These are phyloP conservation scores for Sciurus carolinensis DNA, from an alignment of 2,797 vertebrate genomes.

Conservation along the genomic window DNA sequence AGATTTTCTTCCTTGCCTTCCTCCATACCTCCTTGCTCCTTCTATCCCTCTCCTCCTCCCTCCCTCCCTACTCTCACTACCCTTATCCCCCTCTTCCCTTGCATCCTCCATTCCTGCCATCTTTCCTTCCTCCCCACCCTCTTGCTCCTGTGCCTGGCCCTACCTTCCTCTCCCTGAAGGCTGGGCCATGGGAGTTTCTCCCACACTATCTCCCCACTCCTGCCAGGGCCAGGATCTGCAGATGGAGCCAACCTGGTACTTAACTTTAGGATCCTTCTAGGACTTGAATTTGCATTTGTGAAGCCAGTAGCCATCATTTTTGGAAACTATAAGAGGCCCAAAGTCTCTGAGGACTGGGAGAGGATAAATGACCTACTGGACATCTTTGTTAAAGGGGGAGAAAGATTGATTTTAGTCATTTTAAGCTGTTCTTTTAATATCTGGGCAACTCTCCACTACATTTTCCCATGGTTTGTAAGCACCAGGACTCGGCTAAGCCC, in stretches of 20 bases:
- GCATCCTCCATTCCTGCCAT: too few relatives aligned
- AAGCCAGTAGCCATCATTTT: neutral
- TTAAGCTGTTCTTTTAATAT: slow-evolving; percentile 73
- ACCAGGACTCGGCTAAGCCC: neutral
- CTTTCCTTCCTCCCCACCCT: too few relatives aligned
- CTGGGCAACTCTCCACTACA: slow-evolving; percentile 42
- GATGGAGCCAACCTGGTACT: neutral
- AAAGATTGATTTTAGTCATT: slow-evolving; percentile 61
- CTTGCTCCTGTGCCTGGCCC: neutral
- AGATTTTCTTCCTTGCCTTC: neutral
- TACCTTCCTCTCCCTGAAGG: neutral
- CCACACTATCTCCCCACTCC: neutral
- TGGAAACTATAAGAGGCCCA: slow-evolving; percentile 3
- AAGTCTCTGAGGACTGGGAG: slow-evolving; percentile 26
- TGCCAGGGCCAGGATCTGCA: neutral
- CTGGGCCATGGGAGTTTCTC: neutral
- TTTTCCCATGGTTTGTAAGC: neutral
- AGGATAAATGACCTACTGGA: neutral
- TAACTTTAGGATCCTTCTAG: slow-evolving; percentile 50
- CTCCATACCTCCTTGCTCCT: neutral
- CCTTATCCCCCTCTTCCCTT: neutral
- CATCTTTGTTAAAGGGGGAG: slow-evolving; percentile 50
- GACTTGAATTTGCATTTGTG: neutral
- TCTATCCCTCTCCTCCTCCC: too few relatives aligned
- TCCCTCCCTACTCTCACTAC: neutral